Conservation (phyloP, 2,113 vertebrate genomes). For the Plecotus auritus region DNA sequence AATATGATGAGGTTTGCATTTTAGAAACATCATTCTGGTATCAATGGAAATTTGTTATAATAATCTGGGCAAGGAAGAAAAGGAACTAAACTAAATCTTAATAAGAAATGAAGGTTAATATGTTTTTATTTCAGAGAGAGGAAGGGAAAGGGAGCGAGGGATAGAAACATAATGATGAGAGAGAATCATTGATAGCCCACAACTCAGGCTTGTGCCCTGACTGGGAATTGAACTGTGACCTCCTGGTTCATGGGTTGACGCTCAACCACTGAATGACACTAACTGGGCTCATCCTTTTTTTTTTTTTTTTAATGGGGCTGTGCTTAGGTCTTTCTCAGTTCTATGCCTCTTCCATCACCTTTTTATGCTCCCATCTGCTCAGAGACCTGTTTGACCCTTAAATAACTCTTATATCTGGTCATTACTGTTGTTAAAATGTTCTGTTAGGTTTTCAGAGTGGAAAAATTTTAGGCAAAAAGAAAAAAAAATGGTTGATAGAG, state of each 20-base stretch:
- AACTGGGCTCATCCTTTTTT: no score
- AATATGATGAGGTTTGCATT: background rate
- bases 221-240: no score
- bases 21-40: conserved; percentile 1
- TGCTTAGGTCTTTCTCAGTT: background rate
- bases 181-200: no score
- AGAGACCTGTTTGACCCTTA: conserved; percentile 7
- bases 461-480: conserved; percentile 13
- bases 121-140: no score
- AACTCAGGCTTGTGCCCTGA: no score
- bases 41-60: background rate
- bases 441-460: conserved; percentile 34
- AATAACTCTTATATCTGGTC: background rate
- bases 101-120: background rate
- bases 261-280: no score
- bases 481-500: background rate
- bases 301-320: background rate
- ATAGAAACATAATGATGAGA: no score
- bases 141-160: no score
- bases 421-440: conserved; percentile 27
- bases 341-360: background rate
- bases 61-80: background rate
- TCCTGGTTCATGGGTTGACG: no score
- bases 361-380: background rate
- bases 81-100: background rate